Evolutionary conservation across 2,797 vertebrate species (phyloP).

Genomic region (Gila robusta): DNA sequence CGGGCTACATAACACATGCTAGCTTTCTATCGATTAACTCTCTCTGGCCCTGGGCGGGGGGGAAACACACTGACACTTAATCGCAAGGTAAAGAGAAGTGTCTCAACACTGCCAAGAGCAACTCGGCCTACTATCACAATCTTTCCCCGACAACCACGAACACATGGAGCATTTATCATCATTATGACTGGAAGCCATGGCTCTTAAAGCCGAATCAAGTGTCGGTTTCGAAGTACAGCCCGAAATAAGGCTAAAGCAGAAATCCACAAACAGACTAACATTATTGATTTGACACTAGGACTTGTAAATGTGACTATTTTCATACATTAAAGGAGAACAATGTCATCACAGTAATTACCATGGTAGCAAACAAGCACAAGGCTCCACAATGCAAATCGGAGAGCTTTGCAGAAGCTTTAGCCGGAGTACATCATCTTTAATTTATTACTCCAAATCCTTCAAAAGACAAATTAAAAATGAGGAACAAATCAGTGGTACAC

Average conservation of each 20-base stretch:
- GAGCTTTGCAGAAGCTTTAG: slow-evolving; percentile 64
- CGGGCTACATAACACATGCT: slow-evolving; percentile 55
- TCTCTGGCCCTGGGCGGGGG: slow-evolving; percentile 46
- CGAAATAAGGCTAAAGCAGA: slow-evolving; percentile 7
- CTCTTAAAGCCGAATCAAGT: neutral
- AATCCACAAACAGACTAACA: slow-evolving; percentile 22
- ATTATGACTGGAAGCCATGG: slow-evolving; percentile 27
- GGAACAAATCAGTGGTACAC: slow-evolving; percentile 65
- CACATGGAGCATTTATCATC: slow-evolving; percentile 16
- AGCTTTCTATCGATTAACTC: slow-evolving; percentile 63
- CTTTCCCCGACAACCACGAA: slow-evolving; percentile 25
- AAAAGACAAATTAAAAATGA: slow-evolving; percentile 70
- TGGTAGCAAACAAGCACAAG: slow-evolving; percentile 57
- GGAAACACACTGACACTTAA: slow-evolving; percentile 52
- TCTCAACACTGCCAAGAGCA: slow-evolving; percentile 48
- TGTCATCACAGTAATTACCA: slow-evolving; percentile 56
- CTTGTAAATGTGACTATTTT: slow-evolving; percentile 36
- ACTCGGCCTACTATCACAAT: slow-evolving; percentile 34
- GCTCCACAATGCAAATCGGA: slow-evolving; percentile 55
- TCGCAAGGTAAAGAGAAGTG: slow-evolving; percentile 45
- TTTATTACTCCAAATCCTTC: slow-evolving; percentile 69
- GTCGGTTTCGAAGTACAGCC: neutral
- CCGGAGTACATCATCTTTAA: slow-evolving; percentile 58
- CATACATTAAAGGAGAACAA: slow-evolving; percentile 38
- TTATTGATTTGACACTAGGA: slow-evolving; percentile 12